A percentile compares a stretch with the other conserved stretches of the same genome.
phyloP scores from a whole-genome alignment of 2,113 vertebrate genomes.

The Aix galericulata region DNA sequence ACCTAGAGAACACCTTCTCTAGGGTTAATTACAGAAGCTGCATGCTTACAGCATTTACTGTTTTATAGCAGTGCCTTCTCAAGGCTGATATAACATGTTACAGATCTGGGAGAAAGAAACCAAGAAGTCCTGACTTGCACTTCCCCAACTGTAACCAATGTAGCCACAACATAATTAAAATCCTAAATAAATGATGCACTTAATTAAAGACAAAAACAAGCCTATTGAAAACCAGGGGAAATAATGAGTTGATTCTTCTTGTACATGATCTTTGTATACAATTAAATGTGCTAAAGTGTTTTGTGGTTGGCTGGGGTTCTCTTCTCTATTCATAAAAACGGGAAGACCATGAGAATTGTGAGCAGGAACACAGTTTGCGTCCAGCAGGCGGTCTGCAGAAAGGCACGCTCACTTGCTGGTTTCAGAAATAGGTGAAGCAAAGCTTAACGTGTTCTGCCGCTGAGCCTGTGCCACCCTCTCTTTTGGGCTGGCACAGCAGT shows the following conservation, averaged over 20 bases:
- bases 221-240: background rate
- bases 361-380: background rate
- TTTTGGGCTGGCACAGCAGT: constrained; percentile 26
- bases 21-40: background rate
- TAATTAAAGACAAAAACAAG: constrained; percentile 49
- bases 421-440: background rate
- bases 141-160: constrained; percentile 20
- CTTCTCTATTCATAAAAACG: background rate
- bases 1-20: background rate
- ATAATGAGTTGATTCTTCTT: constrained; percentile 25
- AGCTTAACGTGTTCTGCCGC: background rate
- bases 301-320: constrained; percentile 4
- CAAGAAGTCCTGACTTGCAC: background rate
- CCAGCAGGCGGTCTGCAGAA: background rate
- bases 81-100: background rate
- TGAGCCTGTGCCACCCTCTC: background rate
- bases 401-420: accelerated
- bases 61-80: background rate
- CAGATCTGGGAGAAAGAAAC: background rate
- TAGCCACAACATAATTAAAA: constrained; percentile 29
- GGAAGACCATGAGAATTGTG: background rate
- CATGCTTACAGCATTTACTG: accelerated
- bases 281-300: constrained; percentile 20
- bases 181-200: constrained; percentile 13
- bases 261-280: background rate